Conservation (phyloP, 64 coral and sea anemone species). For the Platygyra sinensis region DNA sequence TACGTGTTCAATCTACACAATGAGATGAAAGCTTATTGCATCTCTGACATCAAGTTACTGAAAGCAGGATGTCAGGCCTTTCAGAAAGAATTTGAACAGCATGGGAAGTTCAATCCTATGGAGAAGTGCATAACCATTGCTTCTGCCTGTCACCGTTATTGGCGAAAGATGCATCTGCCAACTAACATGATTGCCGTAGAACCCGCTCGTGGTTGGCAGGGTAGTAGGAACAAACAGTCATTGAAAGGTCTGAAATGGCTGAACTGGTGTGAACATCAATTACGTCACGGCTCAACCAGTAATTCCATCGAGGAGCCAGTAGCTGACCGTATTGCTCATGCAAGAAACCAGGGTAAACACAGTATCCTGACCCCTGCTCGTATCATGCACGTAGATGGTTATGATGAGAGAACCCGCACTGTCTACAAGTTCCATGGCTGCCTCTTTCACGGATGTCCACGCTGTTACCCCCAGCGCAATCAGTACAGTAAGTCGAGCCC, state of each 20-base stretch:
- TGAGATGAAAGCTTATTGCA: neutral
- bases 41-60: constrained; percentile 5
- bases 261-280: neutral
- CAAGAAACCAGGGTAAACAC: neutral
- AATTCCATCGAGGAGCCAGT: neutral
- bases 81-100: neutral
- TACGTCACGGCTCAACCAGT: neutral
- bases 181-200: neutral
- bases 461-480: neutral
- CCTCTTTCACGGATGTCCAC: too few relatives aligned
- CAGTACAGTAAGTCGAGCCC: too few relatives aligned
- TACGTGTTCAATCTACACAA: neutral
- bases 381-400: neutral
- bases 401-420: neutral
- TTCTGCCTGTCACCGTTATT: neutral
- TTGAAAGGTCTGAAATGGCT: neutral
- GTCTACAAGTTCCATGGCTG: neutral
- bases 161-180: neutral
- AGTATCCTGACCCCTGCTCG: too few relatives aligned
- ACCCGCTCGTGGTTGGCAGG: neutral
- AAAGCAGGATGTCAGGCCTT: neutral
- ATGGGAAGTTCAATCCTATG: constrained; percentile 9
- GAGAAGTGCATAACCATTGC: constrained; percentile 22
- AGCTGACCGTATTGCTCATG: neutral
- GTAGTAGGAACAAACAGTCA: neutral